These are phyloP conservation scores for Labeo rohita DNA, from an alignment of 2,113 vertebrate species.

Conservation along the genomic window DNA sequence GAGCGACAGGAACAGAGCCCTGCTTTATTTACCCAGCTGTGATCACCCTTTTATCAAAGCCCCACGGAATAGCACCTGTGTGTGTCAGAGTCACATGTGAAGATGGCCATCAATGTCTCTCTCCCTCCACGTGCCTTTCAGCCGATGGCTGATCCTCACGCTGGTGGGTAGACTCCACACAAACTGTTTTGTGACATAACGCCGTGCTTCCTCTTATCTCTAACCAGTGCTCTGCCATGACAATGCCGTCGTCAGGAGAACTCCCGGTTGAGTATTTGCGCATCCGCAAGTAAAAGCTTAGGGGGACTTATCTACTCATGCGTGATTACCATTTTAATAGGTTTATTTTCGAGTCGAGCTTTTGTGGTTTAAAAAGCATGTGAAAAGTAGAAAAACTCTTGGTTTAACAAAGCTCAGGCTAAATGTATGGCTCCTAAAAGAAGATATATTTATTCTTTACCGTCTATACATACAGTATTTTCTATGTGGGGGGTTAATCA, in stretches of 20 bases:
- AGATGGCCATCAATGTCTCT: conserved; percentile 28
- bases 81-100: conserved; percentile 61
- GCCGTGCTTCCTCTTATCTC: conserved; percentile 28
- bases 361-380: conserved; percentile 48
- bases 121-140: conserved; percentile 50
- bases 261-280: conserved; percentile 36
- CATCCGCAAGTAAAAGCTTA: conserved; percentile 49
- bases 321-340: conserved; percentile 60
- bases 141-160: conserved; percentile 29
- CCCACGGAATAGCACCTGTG: conserved; percentile 71
- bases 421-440: conserved; percentile 25
- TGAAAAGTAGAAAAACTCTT: conserved; percentile 41
- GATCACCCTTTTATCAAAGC: conserved; percentile 50
- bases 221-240: neutral
- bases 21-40: conserved; percentile 42
- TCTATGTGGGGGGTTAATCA: neutral
- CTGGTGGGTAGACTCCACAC: conserved; percentile 29
- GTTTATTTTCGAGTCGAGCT: conserved; percentile 53
- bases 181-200: neutral
- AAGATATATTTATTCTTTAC: conserved; percentile 23
- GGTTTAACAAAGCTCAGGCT: conserved; percentile 29
- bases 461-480: neutral
- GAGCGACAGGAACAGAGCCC: conserved; percentile 25
- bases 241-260: conserved; percentile 24
- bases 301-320: conserved; percentile 51